Evolutionary conservation across 2,888 invertebrate species (phyloP).

Genomic region (Horisme vitalbata): DNA sequence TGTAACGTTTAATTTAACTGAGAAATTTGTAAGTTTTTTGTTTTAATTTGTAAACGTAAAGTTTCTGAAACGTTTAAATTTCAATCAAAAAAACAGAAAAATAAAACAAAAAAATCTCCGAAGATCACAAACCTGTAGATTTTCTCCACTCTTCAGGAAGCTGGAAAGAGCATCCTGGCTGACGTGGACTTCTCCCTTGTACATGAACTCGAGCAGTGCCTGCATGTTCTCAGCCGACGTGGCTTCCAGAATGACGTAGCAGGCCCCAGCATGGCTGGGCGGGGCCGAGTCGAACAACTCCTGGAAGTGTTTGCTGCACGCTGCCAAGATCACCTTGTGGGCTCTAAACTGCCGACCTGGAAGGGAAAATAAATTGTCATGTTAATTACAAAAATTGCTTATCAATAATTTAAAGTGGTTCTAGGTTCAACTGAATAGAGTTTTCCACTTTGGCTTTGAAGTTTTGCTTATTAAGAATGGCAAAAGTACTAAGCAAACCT

Average conservation of each 20-base stretch:
- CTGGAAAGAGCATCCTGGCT: slow-evolving; percentile 95
- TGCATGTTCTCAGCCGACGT: slow-evolving; percentile 95
- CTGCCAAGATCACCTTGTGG: slow-evolving; percentile 95
- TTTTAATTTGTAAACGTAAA: no score
- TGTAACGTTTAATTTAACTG: no score
- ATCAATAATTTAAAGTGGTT: no score
- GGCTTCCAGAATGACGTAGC: slow-evolving; percentile 94
- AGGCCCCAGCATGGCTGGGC: slow-evolving; percentile 88
- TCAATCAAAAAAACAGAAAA: no score
- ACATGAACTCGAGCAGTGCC: slow-evolving; percentile 95
- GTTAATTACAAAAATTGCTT: no score
- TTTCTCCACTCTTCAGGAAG: slow-evolving; percentile 95
- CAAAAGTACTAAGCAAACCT: no score
- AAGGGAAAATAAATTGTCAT: no score
- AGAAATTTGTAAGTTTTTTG: no score
- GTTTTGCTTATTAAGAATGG: no score
- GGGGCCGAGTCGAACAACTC: slow-evolving; percentile 95
- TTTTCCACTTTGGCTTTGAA: no score
- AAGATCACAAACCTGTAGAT: slow-evolving; percentile 87
- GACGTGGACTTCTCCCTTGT: slow-evolving; percentile 96
- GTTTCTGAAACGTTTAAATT: no score
- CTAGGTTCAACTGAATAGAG: no score
- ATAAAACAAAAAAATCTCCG: neutral
- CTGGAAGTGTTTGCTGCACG: slow-evolving; percentile 96
- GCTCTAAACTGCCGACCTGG: slow-evolving; percentile 95